Conservation (phyloP, 2,113 vertebrate species). For the Xenopus tropicalis region UCB_Xtro_10.0 CM004449.2:68415001-68415500, state of each 20-base stretch:
- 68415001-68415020: neutral
- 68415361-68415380: neutral
- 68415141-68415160: conserved; percentile 47
- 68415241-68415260: conserved; percentile 49
- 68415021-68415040: neutral
- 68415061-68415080: conserved; percentile 6
- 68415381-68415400: neutral
- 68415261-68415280: conserved; percentile 59
- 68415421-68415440: no score
- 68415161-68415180: conserved; percentile 62
- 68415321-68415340: conserved; percentile 1
- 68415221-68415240: conserved; percentile 69
- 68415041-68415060: conserved; percentile 1
- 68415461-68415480: no score
- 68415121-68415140: conserved; percentile 2
- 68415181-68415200: conserved; percentile 60
- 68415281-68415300: conserved; percentile 56
- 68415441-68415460: no score
- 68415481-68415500: no score
- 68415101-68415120: rapidly evolving
- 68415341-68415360: neutral
- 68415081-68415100: conserved; percentile 6
- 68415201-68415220: conserved; percentile 65
- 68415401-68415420: neutral
- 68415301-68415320: conserved; percentile 44